A percentile compares a stretch with the other conserved stretches of the same genome.
Conservation (phyloP, 2,797 vertebrate genomes). For the Mustela erminea region DNA sequence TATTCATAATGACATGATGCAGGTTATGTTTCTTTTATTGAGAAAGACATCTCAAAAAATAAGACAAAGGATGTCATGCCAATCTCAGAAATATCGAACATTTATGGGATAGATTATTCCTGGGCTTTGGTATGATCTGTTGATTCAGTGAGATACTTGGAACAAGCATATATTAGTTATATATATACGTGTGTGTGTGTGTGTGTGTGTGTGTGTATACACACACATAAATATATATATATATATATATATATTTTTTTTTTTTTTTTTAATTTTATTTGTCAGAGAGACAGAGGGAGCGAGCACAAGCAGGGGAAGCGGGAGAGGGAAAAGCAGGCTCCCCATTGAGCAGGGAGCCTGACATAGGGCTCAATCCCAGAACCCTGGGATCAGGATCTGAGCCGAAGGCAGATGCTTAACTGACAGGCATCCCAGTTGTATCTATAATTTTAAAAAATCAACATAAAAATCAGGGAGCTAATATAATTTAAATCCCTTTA, state of each 20-base stretch:
- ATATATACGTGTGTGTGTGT: neutral
- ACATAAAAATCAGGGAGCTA: neutral
- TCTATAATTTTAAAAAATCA: neutral
- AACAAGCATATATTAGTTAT: neutral
- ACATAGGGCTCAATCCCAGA: neutral
- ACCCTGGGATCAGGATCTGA: neutral
- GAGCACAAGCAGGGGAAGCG: neutral
- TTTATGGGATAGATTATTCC: neutral
- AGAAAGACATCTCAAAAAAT: neutral
- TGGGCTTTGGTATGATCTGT: neutral
- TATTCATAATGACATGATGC: neutral
- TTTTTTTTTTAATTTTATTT: no score
- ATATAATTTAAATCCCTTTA: neutral
- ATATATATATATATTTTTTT: no score
- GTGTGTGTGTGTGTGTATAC: no score
- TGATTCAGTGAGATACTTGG: neutral
- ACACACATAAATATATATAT: no score
- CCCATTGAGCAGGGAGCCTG: neutral
- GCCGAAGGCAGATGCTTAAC: neutral
- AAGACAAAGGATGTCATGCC: neutral
- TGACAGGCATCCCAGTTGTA: neutral
- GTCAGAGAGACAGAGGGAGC: neutral
- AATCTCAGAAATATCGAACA: neutral
- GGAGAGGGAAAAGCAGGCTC: neutral
- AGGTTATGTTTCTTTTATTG: neutral